Evolutionary conservation across 2,888 invertebrate species (phyloP).

Genomic region (Drosophila subquinaria): DNA sequence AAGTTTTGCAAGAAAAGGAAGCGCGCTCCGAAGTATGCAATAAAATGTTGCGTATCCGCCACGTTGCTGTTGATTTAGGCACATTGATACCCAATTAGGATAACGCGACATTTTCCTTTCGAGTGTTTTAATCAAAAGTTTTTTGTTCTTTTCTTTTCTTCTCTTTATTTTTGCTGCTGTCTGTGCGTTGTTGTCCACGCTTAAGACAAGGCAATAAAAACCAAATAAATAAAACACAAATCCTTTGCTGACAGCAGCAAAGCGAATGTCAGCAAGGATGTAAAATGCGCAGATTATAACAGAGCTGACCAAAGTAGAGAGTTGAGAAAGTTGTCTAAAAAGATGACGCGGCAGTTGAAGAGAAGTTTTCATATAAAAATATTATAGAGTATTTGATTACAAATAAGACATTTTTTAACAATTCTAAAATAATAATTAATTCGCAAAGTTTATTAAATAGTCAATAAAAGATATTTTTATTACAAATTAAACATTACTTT

Average conservation of each 20-base stretch:
- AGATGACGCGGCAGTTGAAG: slow-evolving; percentile 32
- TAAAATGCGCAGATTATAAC: slow-evolving; percentile 57
- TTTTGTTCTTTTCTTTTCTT: slow-evolving; percentile 20
- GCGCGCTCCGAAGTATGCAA: slow-evolving; percentile 61
- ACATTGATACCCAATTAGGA: slow-evolving; percentile 81
- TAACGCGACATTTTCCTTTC: slow-evolving; percentile 67
- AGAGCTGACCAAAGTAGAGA: slow-evolving; percentile 13
- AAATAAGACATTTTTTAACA: too few relatives aligned
- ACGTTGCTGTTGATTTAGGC: slow-evolving; percentile 66
- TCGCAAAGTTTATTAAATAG: too few relatives aligned
- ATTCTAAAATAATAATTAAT: too few relatives aligned
- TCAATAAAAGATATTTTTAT: too few relatives aligned
- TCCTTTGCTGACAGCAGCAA: slow-evolving; percentile 66
- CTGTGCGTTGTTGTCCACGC: slow-evolving; percentile 15
- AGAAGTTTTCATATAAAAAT: not conserved
- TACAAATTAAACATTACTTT: too few relatives aligned
- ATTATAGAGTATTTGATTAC: too few relatives aligned
- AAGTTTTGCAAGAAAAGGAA: slow-evolving; percentile 53
- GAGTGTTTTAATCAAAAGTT: slow-evolving; percentile 77
- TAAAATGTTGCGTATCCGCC: slow-evolving; percentile 66
- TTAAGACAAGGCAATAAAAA: slow-evolving; percentile 68
- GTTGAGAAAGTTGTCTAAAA: not conserved
- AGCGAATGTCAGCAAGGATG: slow-evolving; percentile 42
- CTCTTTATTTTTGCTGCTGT: not conserved
- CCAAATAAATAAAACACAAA: slow-evolving; percentile 73